Conservation (phyloP, 53 echinoderm and acorn worm species). For the Crossaster papposus region DNA sequence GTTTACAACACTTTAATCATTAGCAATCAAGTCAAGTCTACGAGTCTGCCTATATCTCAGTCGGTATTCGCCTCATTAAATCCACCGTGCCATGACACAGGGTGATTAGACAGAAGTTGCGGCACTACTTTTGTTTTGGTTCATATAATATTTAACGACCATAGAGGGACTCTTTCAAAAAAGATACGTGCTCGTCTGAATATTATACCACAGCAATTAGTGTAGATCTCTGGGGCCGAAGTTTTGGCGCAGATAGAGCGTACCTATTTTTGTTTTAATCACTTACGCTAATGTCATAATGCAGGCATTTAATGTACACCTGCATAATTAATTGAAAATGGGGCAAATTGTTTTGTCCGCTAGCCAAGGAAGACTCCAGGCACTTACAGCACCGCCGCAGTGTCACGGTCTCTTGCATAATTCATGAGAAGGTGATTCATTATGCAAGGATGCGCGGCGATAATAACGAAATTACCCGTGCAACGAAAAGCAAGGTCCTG, state of each 20-base stretch:
- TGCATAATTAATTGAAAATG: slow-evolving; percentile 50
- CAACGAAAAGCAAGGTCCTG: neutral
- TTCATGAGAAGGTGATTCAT: slow-evolving; percentile 22
- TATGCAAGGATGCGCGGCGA: slow-evolving; percentile 26
- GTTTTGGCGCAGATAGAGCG: neutral
- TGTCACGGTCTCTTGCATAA: slow-evolving; percentile 9
- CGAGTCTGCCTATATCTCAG: neutral
- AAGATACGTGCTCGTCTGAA: neutral
- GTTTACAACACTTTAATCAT: no score
- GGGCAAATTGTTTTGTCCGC: slow-evolving; percentile 12
- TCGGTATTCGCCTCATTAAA: neutral
- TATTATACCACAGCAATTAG: slow-evolving; percentile 28
- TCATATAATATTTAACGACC: neutral
- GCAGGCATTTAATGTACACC: slow-evolving; percentile 41
- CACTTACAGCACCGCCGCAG: slow-evolving; percentile 9
- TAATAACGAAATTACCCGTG: slow-evolving; percentile 1
- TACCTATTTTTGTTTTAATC: slow-evolving; percentile 34
- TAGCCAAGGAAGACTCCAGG: neutral
- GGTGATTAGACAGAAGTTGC: neutral
- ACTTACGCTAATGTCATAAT: slow-evolving; percentile 27
- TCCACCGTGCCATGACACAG: neutral
- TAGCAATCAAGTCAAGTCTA: no score
- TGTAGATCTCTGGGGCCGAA: neutral
- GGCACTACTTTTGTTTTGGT: neutral
- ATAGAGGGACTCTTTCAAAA: neutral